These are phyloP conservation scores for Drosophila ambigua DNA, from an alignment of 1,140 invertebrate species.

Conservation along the genomic window DNA sequence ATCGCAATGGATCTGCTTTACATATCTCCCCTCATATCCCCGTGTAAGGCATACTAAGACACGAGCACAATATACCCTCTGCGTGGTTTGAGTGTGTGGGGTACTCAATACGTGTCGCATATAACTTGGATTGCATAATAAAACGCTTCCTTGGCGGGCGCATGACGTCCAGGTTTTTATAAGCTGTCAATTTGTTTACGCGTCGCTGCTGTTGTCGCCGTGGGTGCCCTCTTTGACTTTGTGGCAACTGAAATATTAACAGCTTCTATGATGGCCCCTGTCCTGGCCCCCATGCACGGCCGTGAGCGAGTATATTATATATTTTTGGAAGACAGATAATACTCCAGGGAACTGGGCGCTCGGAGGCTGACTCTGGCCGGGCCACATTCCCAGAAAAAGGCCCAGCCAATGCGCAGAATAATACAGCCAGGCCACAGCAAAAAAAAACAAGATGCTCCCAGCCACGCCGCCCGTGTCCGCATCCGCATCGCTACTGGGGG, in stretches of 20 bases:
- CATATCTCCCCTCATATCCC: too few relatives aligned
- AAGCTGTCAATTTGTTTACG: constrained; percentile 80
- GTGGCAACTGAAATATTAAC: constrained; percentile 76
- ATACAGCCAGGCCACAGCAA: constrained; percentile 46
- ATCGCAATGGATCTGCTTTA: too few relatives aligned
- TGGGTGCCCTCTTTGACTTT: constrained; percentile 41
- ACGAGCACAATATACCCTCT: too few relatives aligned
- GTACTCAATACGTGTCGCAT: constrained; percentile 53
- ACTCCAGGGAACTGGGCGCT: constrained; percentile 60
- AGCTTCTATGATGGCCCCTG: constrained; percentile 47
- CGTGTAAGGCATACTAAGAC: too few relatives aligned
- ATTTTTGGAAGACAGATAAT: constrained; percentile 71
- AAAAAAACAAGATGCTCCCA: constrained; percentile 62
- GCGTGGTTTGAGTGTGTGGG: background rate
- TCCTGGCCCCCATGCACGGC: constrained; percentile 33
- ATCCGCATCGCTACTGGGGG: constrained; percentile 5
- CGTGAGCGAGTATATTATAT: constrained; percentile 57
- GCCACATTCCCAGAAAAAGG: constrained; percentile 12
- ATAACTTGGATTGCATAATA: constrained; percentile 80
- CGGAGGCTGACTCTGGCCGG: constrained; percentile 6
- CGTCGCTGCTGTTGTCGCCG: constrained; percentile 49
- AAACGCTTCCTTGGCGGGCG: constrained; percentile 63
- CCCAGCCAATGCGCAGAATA: constrained; percentile 33
- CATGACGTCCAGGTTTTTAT: constrained; percentile 79
- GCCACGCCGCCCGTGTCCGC: constrained; percentile 1